Conservation (phyloP, 1,140 invertebrate species). For the Heliconius nattereri region DNA sequence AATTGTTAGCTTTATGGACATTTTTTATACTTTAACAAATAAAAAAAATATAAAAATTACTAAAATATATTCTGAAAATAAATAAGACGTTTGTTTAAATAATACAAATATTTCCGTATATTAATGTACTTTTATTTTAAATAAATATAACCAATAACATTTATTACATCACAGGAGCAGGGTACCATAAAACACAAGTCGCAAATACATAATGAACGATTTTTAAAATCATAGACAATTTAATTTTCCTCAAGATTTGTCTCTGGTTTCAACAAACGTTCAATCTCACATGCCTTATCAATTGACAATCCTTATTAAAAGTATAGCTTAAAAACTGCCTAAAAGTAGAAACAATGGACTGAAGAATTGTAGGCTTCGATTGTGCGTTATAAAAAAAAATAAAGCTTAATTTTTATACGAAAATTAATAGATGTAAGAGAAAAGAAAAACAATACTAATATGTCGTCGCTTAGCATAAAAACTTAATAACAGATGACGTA, state of each 20-base stretch:
- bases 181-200: conserved; percentile 78
- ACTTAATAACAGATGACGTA: neutral
- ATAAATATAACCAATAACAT: conserved; percentile 81
- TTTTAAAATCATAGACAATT: conserved; percentile 38
- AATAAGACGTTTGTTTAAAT: neutral
- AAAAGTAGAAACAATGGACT: conserved; percentile 23
- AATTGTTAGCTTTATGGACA: too few species aligned
- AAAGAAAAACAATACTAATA: neutral
- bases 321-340: conserved; percentile 52
- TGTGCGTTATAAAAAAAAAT: conserved; percentile 27
- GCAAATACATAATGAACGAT: conserved; percentile 49
- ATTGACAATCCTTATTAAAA: conserved; percentile 66
- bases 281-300: conserved; percentile 49
- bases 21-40: neutral
- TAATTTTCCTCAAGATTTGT: conserved; percentile 39
- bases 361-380: conserved; percentile 20
- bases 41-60: neutral
- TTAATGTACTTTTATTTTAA: conserved; percentile 80
- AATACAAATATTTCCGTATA: conserved; percentile 54
- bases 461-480: neutral
- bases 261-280: conserved; percentile 43
- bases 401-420: neutral
- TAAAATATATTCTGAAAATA: neutral
- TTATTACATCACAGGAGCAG: conserved; percentile 81
- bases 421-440: neutral